Evolutionary conservation across 1,140 invertebrate genomes (phyloP), one percentile per base, ranked within the genome.

Genomic region (Mya arenaria): DNA sequence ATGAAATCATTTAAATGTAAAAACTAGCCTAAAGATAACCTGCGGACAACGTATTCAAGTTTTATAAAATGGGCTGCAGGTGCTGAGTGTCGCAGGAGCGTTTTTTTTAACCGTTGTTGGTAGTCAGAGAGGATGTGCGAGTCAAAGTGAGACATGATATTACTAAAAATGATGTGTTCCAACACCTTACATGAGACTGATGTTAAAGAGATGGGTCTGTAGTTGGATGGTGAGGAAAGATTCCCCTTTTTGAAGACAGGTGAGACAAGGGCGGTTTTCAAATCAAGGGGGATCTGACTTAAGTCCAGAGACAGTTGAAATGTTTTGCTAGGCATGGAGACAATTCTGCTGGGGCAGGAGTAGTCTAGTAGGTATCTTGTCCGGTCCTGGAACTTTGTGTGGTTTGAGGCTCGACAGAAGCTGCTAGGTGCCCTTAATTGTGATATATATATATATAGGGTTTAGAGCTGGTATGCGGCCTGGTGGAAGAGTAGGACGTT

Each of bases 201-300:
- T 36, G 71, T 58, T 10, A 74, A 19, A n/a, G 71, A 74, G 28
- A 74, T 58, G 5, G 71, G 71, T 19, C 71, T 1, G 36, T 74
- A 73, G 71, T 56, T 73, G 2, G 69, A 52, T 55, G 69, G 68
- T n/a, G n/a, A n/a, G n/a, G n/a, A n/a, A n/a, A n/a, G n/a, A n/a
- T n/a, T n/a, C n/a, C n/a, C n/a, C n/a, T n/a, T n/a, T n/a, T n/a
- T n/a, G n/a, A n/a, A n/a, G n/a, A n/a, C n/a, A n/a, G n/a, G n/a
- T n/a, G n/a, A n/a, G n/a, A n/a, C n/a, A n/a, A n/a, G n/a, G n/a
- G n/a, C n/a, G 13, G 37, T 39, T 28, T 66, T 66, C 13, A 28
- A 32, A 0, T 68, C 36, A 28, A 3, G 28, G 0, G 2, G 34
- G 28, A 68, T 68, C 65, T 37, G 28, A 41, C 65, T 37, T n/a